Base-by-base conservation (phyloP, 35 echinoderm and acorn worm species). In the Ophioderma brevispina region DNA sequence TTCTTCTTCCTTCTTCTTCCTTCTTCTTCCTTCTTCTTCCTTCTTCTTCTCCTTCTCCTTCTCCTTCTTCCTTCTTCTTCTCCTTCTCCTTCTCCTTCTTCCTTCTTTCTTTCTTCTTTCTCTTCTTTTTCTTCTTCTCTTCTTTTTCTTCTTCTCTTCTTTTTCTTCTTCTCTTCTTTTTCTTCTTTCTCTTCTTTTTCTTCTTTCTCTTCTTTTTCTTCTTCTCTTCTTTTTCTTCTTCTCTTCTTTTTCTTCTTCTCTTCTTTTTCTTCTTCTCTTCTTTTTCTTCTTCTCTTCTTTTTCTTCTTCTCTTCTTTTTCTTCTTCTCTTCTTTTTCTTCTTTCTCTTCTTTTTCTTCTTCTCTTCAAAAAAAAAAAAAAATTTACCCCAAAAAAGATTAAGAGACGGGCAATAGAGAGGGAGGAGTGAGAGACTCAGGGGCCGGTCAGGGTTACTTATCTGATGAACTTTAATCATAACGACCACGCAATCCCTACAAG, bases 251-350 rank as follows among this genome's bases (percentile, higher is more conserved):
- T 28, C n/a, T 76, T 35, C n/a, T 76, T 35, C n/a, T 76, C 23
- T 76, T 76, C 23, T 76, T 76, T 35, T 76, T 76, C 23, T 76
- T 76, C 23, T 76, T 76, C n/a, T 76, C 23, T 76, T 76, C 23
- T 76, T 76, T 35, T 76, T 76, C 23, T 76, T 76, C n/a, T 76
- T 35, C n/a, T 76, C 23, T 76, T 76, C 23, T 76, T 35, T 76
- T 76, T 35, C n/a, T 76, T 35, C n/a, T 35, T 76, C n/a, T 35
- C n/a, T 35, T 76, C 23, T 76, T 76, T 28, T 76, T 31, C n/a
- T 76, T 35, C n/a, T 76, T 55, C 0, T 0, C 33, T 49, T 32
- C 63, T 64, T 15, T 85, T 13, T 85, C 33, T 1, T 52, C 56
- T 55, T 56, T 32, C n/a, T 84, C 13, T 56, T 63, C 1, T 52